Evolutionary conservation across 2,113 vertebrate species (phyloP).

Genomic region (Prochilodus magdalenae): DNA sequence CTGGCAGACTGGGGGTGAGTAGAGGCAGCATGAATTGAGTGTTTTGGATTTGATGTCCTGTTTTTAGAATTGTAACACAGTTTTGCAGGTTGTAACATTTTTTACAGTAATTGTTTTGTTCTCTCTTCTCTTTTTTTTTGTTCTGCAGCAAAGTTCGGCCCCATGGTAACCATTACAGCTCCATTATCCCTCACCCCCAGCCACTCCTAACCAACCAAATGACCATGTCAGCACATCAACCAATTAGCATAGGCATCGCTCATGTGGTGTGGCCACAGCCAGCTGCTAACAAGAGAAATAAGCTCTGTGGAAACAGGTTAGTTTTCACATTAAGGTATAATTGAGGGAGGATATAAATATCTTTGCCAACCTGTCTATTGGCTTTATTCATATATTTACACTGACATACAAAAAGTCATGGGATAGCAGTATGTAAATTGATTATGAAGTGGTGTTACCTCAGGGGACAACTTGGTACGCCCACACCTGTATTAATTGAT

Average conservation of each 20-base stretch:
- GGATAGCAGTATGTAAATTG: too few relatives aligned
- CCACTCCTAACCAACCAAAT: constrained; percentile 96
- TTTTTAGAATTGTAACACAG: neutral
- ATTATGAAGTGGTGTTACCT: too few relatives aligned
- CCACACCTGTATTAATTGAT: too few relatives aligned
- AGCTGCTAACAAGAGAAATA: constrained; percentile 89
- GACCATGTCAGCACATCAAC: constrained; percentile 93
- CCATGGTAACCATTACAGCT: constrained; percentile 92
- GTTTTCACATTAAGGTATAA: neutral
- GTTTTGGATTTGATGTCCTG: neutral
- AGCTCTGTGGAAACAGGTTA: constrained; percentile 91
- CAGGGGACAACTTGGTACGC: too few relatives aligned
- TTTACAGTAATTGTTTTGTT: constrained; percentile 49
- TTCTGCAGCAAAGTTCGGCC: constrained; percentile 90
- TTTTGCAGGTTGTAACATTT: constrained; percentile 30
- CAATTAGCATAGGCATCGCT: constrained; percentile 96
- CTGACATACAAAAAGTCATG: too few relatives aligned
- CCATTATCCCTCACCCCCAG: constrained; percentile 91
- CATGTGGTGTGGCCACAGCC: constrained; percentile 97
- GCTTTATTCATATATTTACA: neutral
- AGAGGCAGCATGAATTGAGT: neutral
- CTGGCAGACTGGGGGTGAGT: constrained; percentile 96
- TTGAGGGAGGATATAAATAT: neutral
- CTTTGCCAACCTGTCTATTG: neutral
- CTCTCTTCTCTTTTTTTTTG: constrained; percentile 41